Evolutionary conservation across 2,888 invertebrate genomes (phyloP), one percentile per base, ranked within the genome.

Genomic region (Andrena bucephala): DNA sequence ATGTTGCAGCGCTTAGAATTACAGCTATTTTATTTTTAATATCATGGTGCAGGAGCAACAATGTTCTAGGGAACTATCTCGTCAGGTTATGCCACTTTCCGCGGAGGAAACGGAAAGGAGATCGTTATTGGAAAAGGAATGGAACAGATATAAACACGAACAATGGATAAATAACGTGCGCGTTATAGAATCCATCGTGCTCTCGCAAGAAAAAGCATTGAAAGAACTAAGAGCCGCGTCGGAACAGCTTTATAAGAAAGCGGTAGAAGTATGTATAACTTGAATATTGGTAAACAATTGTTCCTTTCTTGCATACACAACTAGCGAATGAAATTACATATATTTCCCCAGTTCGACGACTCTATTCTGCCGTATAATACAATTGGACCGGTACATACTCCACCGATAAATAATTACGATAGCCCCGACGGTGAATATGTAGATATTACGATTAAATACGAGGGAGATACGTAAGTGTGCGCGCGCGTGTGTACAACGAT

Each of bases 341-440:
- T 66, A 84, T 90, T 90, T 91, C 95, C 94, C 54, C 95, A 98
- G 96, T 94, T 96, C 5, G 98, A 99, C 93, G 92, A 96, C 24
- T 94, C 94, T 7, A 92, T 98, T 50, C 91, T 98, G 31, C 97
- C 98, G 0, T 96, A 96, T 87, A 94, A 95, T 27, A 92, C 95
- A 1, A 95, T 95, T 77, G 99, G 99, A 0, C 98, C 99, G 0
- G 96, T 96, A 0, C 95, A 96, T 36, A 98, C 98, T 0, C 98
- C 99, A 2, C 96, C 98, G 0, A 97, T 98, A 77, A 95, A 96
- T 90, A 95, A 96, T 83, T 99, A 98, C 92, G 95, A 96, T 0
- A 95, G 96, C 63, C 97, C 98, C 0, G 99, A 99, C 94, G 99
- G 99, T 54, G 98, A 99, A 90, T 99, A 98, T 92, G 93, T 96